Percentiles rank a stretch among this genome's conserved stretches.
phyloP scores from a whole-genome alignment of 2,113 vertebrate genomes.

The Plecturocebus donacophilus region DNA sequence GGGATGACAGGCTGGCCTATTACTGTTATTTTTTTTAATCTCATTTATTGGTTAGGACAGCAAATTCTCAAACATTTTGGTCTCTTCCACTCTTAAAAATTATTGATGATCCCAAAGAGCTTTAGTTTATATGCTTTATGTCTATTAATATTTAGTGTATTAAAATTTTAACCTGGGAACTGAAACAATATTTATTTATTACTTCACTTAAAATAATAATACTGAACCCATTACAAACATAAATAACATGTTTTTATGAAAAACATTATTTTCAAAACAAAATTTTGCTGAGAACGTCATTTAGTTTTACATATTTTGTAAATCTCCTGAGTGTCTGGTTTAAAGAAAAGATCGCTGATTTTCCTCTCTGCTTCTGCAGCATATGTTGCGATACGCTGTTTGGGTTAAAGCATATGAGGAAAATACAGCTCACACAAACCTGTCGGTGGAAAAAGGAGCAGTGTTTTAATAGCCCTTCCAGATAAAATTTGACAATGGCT shows the following conservation, averaged over 20 bases:
- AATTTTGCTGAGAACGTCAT: neutral
- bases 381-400: neutral
- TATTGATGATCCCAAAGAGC: neutral
- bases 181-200: conserved; percentile 22
- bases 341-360: neutral
- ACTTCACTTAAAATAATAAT: neutral
- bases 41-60: conserved; percentile 5
- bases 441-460: neutral
- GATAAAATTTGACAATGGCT: neutral
- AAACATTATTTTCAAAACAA: conserved; percentile 44
- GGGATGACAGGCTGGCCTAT: too few relatives aligned
- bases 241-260: neutral
- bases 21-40: too few relatives aligned
- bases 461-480: neutral
- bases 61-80: neutral
- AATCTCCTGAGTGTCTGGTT: neutral
- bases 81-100: conserved; percentile 5
- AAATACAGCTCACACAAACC: neutral
- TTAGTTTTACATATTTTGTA: neutral
- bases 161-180: conserved; percentile 5
- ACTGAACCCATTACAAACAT: neutral
- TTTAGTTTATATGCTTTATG: neutral
- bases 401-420: neutral
- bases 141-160: conserved; percentile 28
- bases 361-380: neutral